phyloP scores from a whole-genome alignment of 1,140 invertebrate species.

The Chlorops oryzae region DNA sequence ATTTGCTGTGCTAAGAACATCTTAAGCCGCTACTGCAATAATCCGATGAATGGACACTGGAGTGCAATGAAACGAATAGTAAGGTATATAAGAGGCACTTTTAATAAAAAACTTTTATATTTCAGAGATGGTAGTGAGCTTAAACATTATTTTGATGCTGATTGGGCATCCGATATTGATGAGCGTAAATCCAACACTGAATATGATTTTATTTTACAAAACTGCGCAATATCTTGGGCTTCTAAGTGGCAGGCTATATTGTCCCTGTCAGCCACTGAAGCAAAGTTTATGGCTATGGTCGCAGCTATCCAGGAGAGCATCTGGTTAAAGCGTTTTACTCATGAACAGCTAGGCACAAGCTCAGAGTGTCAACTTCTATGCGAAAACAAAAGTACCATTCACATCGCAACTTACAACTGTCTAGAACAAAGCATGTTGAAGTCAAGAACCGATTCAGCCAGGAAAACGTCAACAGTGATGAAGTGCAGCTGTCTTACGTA shows the following conservation, averaged over 20 bases:
- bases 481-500: too few species aligned
- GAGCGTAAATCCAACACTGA: conserved; percentile 9
- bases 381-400: conserved; percentile 5
- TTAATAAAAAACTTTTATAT: background rate
- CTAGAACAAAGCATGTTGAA: conserved; percentile 6
- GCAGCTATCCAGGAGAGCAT: conserved; percentile 9
- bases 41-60: conserved; percentile 30
- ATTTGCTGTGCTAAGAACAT: conserved; percentile 35
- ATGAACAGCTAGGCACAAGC: background rate
- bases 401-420: background rate
- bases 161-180: conserved; percentile 14
- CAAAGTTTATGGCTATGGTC: conserved; percentile 10
- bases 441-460: background rate
- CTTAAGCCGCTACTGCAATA: conserved; percentile 22
- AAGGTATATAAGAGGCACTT: conserved; percentile 41
- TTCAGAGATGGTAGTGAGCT: background rate
- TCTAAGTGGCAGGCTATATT: conserved; percentile 20
- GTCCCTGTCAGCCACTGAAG: conserved; percentile 35
- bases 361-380: background rate
- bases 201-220: conserved; percentile 13
- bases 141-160: too few species aligned
- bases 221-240: conserved; percentile 8
- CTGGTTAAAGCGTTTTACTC: conserved; percentile 9
- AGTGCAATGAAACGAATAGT: conserved; percentile 34
- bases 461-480: too few species aligned